A percentile compares a stretch with the other conserved stretches of the same genome.
These are phyloP conservation scores for Lipophrys pholis DNA, from an alignment of 2,113 vertebrate genomes.

Conservation along the genomic window DNA sequence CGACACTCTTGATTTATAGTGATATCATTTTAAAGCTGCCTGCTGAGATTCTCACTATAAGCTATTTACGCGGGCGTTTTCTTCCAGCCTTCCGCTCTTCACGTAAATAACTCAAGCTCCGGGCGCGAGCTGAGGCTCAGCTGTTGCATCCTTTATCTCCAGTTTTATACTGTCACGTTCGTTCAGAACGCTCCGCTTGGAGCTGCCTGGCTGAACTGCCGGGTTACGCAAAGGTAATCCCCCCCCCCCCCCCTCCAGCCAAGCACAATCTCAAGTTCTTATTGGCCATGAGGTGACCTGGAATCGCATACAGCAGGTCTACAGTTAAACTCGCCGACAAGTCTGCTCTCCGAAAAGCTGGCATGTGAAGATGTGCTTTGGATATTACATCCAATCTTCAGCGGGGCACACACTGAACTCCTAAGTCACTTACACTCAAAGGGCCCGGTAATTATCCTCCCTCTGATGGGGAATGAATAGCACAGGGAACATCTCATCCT, in stretches of 20 bases:
- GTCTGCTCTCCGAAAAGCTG: conserved; percentile 19
- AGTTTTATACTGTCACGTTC: not conserved
- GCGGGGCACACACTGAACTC: conserved; percentile 7
- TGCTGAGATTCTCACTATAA: too few relatives aligned
- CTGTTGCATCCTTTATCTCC: not conserved
- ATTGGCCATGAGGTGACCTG: not conserved
- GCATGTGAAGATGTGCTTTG: conserved; percentile 20
- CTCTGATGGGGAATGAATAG: conserved; percentile 56
- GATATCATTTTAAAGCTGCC: too few relatives aligned
- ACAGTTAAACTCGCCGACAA: conserved; percentile 4
- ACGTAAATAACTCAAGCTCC: too few relatives aligned
- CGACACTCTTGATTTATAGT: too few relatives aligned
- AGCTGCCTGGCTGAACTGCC: too few relatives aligned
- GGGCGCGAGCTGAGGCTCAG: not conserved
- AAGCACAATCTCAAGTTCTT: not conserved
- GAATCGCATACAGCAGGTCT: not conserved
- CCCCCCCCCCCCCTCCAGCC: not conserved
- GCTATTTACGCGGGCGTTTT: too few relatives aligned
- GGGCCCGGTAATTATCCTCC: conserved; percentile 64
- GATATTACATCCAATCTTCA: conserved; percentile 28
- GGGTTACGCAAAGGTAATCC: not conserved
- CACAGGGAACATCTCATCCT: conserved; percentile 59
- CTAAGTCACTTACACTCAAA: conserved; percentile 51
- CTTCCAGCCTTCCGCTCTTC: too few relatives aligned
- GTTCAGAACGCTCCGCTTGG: not conserved